These are phyloP conservation scores for Chelonia mydas DNA, from an alignment of 2,797 vertebrate species.

Conservation along the genomic window DNA sequence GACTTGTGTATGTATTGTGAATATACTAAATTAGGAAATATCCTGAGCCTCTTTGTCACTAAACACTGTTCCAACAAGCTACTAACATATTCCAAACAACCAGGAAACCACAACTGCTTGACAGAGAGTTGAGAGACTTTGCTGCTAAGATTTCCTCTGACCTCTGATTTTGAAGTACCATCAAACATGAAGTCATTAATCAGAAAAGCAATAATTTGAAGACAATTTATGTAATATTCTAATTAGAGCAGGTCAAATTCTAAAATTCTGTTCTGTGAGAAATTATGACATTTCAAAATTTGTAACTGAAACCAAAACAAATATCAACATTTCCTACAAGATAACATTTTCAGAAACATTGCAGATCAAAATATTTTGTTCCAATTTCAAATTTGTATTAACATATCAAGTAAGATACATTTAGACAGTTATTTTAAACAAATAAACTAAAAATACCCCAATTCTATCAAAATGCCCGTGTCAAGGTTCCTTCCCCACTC, in stretches of 20 bases:
- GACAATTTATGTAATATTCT: neutral
- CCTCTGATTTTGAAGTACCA: neutral
- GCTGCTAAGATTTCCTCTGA: neutral
- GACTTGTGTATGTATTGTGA: neutral
- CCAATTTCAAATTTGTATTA: neutral
- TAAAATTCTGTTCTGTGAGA: neutral
- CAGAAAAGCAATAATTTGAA: neutral
- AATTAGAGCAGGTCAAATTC: neutral
- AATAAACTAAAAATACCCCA: neutral
- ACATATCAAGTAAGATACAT: neutral
- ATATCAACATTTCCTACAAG: neutral
- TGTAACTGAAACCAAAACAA: neutral
- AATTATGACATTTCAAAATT: neutral
- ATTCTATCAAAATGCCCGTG: neutral
- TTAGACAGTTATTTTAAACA: neutral
- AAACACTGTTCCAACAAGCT: neutral
- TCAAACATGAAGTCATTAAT: neutral
- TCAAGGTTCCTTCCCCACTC: too few species aligned
- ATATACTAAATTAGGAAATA: neutral
- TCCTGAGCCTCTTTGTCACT: neutral
- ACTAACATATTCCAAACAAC: neutral
- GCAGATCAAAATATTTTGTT: neutral
- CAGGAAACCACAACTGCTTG: neutral
- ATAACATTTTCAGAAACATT: neutral
- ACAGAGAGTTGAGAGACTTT: neutral